Base-by-base conservation (phyloP, 1,140 invertebrate species). In the Drosophila eugracilis region DNA sequence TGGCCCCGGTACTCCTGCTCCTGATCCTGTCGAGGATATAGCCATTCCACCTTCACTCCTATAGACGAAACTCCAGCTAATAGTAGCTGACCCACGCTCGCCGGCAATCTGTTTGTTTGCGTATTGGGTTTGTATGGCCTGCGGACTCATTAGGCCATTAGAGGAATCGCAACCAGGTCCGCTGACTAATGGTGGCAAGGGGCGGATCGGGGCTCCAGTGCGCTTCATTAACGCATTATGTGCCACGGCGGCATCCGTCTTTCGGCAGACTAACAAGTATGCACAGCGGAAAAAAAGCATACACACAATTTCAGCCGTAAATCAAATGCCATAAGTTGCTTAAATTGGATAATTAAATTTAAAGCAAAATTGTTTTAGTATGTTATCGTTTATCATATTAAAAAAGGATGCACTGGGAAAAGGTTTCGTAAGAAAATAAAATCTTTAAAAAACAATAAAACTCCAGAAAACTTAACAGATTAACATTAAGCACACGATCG, bases 181-280 rank as follows among this genome's bases (percentile, higher is more conserved):
- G 47, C 26, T 70, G 45, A 28, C 47, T 65, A 65, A 67, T 65
- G 44, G 15, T 1, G 42, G 21, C 22, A 14, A 14, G 15, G 50
- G 26, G 34, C 15, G 21, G 44, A 15, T 37, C 66, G 32, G 41
- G 37, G 53, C 19, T 42, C 30, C 47, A 45, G 42, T 32, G 65
- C 65, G 66, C 55, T 88, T 76, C 76, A 85, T 85, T 81, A 81
- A 73, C 48, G 62, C 62, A 50, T 62, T 76, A 80, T 72, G 39
- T 62, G 77, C 41, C 30, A 54, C 49, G 24, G 37, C 39, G 47
- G 58, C 47, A 44, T 65, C 41, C 75, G 28, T 69, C 63, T 60
- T 73, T 47, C 32, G 15, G 12, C 37, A 26, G 39, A 52, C 50
- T 47, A 52, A 57, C 54, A 57, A 50, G 49, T n/a, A 0, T 62